phyloP scores from a whole-genome alignment of 2,113 vertebrate species.

The Phaethornis superciliosus region DNA sequence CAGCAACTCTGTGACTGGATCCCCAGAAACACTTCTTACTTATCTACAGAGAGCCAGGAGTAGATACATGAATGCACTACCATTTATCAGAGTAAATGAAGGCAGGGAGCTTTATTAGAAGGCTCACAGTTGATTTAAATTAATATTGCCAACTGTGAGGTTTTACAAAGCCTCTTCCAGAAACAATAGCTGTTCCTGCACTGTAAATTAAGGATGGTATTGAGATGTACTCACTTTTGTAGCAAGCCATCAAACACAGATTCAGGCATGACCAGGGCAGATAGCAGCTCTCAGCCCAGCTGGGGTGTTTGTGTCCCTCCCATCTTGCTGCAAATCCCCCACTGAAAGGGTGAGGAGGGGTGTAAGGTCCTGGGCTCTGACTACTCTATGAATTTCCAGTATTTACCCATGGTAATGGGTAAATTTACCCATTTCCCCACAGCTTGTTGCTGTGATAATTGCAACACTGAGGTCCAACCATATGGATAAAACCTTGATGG shows the following conservation, averaged over 20 bases:
- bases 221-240: not conserved
- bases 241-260: not conserved
- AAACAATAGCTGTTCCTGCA: not conserved
- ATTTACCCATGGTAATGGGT: not conserved
- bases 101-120: constrained; percentile 29
- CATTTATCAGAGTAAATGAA: constrained; percentile 25
- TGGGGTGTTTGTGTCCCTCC: not conserved
- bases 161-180: not conserved
- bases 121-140: constrained; percentile 12
- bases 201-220: not conserved
- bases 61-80: not conserved
- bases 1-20: not conserved
- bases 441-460: not conserved
- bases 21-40: not conserved
- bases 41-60: constrained; percentile 16
- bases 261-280: not conserved
- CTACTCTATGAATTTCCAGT: rapidly evolving
- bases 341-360: no score
- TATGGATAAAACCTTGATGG: not conserved
- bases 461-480: not conserved
- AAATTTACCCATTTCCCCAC: no score
- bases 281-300: not conserved
- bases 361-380: not conserved
- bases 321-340: not conserved
- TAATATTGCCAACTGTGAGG: not conserved